Evolutionary conservation across 2,113 vertebrate species (phyloP).

Genomic region (Pangasianodon gigas): DNA sequence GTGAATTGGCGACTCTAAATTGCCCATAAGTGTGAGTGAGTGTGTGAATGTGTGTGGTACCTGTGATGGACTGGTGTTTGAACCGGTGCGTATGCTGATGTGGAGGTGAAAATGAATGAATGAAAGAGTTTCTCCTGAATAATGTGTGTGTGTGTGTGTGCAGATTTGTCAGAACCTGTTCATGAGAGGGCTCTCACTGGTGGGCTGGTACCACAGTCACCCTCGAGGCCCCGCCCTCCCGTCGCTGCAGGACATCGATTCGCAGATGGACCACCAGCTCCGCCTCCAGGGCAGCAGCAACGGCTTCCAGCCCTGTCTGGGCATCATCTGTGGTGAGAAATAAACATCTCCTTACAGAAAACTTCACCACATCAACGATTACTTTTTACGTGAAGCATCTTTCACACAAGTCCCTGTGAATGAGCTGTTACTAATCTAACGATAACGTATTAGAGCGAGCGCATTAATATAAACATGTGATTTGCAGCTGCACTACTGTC

Average conservation of each 20-base stretch:
- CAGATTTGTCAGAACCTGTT: conserved; percentile 96
- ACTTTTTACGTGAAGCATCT: background rate
- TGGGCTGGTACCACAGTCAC: conserved; percentile 98
- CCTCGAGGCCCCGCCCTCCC: conserved; percentile 87
- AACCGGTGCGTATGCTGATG: background rate
- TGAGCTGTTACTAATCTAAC: background rate
- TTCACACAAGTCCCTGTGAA: background rate
- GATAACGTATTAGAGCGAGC: background rate
- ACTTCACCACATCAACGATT: background rate
- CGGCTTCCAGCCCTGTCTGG: conserved; percentile 93
- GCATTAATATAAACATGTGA: background rate
- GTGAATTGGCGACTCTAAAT: background rate
- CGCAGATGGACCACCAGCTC: conserved; percentile 96
- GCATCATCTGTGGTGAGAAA: conserved; percentile 87
- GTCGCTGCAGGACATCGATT: conserved; percentile 91
- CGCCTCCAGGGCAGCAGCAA: conserved; percentile 91
- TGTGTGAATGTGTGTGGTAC: background rate
- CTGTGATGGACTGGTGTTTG: background rate
- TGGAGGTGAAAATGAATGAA: background rate
- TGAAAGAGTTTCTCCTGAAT: background rate
- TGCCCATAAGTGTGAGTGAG: background rate
- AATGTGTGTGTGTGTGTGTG: background rate
- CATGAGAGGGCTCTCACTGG: conserved; percentile 88
- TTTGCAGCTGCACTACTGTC: background rate
- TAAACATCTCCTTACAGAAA: background rate